phyloP scores from a whole-genome alignment of 2,888 invertebrate species.

The Napeogenes inachia region DNA sequence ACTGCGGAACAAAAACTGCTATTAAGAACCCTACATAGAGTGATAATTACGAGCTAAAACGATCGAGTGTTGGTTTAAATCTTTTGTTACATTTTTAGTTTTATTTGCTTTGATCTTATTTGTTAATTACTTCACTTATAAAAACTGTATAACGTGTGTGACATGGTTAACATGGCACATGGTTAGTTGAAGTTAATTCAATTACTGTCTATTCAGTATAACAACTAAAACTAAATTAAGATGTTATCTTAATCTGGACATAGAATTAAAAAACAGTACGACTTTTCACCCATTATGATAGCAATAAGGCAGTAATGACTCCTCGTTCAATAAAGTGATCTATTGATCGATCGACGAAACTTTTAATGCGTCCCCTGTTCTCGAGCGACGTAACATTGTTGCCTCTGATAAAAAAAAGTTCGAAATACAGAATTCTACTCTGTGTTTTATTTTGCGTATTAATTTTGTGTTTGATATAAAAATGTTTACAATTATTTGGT shows the following conservation, averaged over 20 bases:
- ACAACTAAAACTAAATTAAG: background rate
- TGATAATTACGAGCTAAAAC: conserved; percentile 24
- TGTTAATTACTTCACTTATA: background rate
- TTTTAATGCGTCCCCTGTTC: conserved; percentile 39
- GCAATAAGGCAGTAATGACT: conserved; percentile 38
- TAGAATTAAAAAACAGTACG: conserved; percentile 8
- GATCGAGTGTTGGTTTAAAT: conserved; percentile 12
- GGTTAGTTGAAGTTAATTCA: too few relatives aligned
- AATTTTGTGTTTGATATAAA: too few relatives aligned
- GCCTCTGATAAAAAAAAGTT: background rate
- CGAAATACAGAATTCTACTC: background rate
- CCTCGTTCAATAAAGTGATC: conserved; percentile 48
- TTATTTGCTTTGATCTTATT: background rate
- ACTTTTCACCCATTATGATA: conserved; percentile 23
- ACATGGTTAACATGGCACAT: too few relatives aligned
- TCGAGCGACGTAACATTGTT: conserved; percentile 14
- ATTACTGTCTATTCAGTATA: too few relatives aligned
- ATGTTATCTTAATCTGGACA: background rate
- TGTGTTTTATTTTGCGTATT: background rate
- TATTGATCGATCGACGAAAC: conserved; percentile 40
- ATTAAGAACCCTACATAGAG: conserved; percentile 18
- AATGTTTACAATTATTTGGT: too few relatives aligned
- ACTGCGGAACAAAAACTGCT: conserved; percentile 19
- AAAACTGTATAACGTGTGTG: too few relatives aligned
- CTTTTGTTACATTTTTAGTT: conserved; percentile 7